Base-by-base conservation (phyloP, 1,140 invertebrate genomes). In the Tetranychus urticae region DNA sequence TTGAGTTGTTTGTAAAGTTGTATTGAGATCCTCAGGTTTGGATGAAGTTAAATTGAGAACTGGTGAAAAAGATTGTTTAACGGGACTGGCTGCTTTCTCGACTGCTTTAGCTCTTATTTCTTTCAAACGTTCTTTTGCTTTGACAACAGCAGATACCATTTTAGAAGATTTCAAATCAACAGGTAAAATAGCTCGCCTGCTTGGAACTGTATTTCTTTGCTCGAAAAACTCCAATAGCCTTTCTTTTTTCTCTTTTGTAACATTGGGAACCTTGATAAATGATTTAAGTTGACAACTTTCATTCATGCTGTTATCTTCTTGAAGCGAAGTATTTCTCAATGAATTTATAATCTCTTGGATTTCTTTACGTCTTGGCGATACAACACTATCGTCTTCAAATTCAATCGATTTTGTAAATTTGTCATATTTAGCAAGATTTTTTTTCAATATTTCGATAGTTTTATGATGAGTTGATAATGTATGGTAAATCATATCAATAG, bases 111-210 rank as follows among this genome's bases (percentile, higher is more conserved):
- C 55, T 36, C 55, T 8, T 10, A 56, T 37, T 10, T 56, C 31
- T 56, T 56, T 46, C n/a, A 60, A 3, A 37, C 47, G 55, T 33
- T 59, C 56, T 54, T 62, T 58, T 10, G 62, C 62, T 55, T 62
- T 62, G 14, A 55, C 48, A 12, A 64, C 33, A 1, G 56, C 63
- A 10, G 63, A 64, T 3, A 59, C 39, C 56, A 64, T 58, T 37
- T 45, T 39, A 14, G 63, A 61, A 35, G 50, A 55, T n/a, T 59
- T 64, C 10, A 36, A n/a, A 42, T 52, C 42, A 36, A 35, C 14
- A 31, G 37, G 37, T 13, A 59, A 34, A 57, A 39, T 46, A 5
- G 47, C 55, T 42, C 39, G 35, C 14, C 56, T 34, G 37, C 62
- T 50, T 4, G 63, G 63, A 39, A 64, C 57, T 14, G 45, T 31